These are phyloP conservation scores for Phrynocephalus vlangalii DNA, from an alignment of 2,797 vertebrate species.

Conservation along the genomic window DNA sequence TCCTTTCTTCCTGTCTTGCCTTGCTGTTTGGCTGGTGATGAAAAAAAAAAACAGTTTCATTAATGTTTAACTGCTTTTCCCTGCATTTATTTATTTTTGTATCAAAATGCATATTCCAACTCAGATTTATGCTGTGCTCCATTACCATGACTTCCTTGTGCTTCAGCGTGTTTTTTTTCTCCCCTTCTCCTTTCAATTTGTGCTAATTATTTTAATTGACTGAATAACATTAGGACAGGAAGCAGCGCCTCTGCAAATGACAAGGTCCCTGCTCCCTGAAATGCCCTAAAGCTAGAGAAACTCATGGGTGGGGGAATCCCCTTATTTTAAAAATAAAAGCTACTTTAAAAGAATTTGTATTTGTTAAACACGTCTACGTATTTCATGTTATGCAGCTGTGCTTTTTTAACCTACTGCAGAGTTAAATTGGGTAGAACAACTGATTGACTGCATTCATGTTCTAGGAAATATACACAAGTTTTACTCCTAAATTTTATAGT, in stretches of 20 bases:
- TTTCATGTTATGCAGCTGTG: background rate
- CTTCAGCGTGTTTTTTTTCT: conserved; percentile 8
- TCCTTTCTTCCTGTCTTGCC: background rate
- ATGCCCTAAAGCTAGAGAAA: conserved; percentile 35
- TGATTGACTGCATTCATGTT: conserved; percentile 62
- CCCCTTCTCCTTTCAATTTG: conserved; percentile 22
- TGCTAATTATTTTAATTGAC: conserved; percentile 61
- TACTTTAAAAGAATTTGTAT: conserved; percentile 33
- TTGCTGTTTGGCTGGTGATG: conserved; percentile 25
- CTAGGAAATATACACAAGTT: conserved; percentile 51
- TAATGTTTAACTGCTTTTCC: background rate
- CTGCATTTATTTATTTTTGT: background rate
- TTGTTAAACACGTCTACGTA: background rate
- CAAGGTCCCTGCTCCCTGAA: conserved; percentile 48
- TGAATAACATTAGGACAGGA: conserved; percentile 45
- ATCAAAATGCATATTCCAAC: background rate
- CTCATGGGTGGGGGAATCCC: conserved; percentile 12
- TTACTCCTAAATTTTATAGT: conserved; percentile 59
- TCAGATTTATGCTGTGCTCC: background rate
- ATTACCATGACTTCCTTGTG: background rate
- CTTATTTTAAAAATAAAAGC: conserved; percentile 44
- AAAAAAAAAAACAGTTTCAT: conserved; percentile 33
- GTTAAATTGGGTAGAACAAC: conserved; percentile 9
- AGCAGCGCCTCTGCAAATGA: conserved; percentile 54
- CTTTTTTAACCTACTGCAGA: background rate